phyloP scores from a whole-genome alignment of 1,140 invertebrate species.

The Paraescarpia echinospica region DNA sequence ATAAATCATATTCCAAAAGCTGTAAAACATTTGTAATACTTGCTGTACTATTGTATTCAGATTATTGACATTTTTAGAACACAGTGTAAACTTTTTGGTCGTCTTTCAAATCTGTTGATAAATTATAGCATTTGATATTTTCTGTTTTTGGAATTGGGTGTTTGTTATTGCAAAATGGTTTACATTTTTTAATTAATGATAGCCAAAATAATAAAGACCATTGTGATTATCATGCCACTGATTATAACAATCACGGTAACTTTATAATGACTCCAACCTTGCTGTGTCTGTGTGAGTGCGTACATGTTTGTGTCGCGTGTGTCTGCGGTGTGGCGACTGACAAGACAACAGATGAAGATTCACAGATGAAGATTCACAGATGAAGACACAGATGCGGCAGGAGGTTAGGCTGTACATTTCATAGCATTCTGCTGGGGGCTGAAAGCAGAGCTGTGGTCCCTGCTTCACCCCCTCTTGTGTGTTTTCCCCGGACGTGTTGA shows the following conservation, averaged over 20 bases:
- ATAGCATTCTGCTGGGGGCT: background rate
- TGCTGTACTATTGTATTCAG: too few relatives aligned
- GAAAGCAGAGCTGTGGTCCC: background rate
- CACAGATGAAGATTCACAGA: background rate
- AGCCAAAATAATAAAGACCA: too few relatives aligned
- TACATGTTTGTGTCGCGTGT: background rate
- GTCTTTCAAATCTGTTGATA: background rate
- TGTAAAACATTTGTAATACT: too few relatives aligned
- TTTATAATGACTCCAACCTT: background rate
- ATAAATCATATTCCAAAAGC: too few relatives aligned
- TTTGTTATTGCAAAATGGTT: background rate
- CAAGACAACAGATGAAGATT: background rate
- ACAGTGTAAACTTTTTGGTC: background rate
- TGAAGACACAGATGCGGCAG: background rate
- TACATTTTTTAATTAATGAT: too few relatives aligned
- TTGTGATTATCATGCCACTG: background rate
- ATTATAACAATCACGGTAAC: background rate
- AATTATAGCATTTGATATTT: background rate
- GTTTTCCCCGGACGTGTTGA: background rate
- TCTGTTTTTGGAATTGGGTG: background rate
- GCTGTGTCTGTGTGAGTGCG: background rate
- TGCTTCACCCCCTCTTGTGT: background rate
- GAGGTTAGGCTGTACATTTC: constrained; percentile 4
- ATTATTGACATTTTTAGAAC: background rate
- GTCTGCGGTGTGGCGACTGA: background rate